Evolutionary conservation across 2,797 vertebrate species (phyloP).

Genomic region (Peromyscus aztecus): DNA sequence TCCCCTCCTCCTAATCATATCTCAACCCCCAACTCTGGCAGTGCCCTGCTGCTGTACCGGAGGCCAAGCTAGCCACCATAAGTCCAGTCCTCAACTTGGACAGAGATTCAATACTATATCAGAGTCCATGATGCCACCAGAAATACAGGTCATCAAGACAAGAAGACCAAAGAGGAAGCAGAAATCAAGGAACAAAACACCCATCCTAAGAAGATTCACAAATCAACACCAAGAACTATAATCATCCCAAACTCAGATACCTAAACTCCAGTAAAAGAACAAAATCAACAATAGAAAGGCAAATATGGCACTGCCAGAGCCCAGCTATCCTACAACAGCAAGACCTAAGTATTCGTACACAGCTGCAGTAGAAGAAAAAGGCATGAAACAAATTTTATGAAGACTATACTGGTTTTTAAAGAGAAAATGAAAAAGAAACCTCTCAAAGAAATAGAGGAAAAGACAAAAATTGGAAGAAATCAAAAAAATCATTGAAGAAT

Average conservation of each 20-base stretch:
- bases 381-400: neutral
- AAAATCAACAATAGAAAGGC: neutral
- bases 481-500: no score
- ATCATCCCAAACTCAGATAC: neutral
- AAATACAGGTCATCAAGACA: no score
- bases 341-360: neutral
- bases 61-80: neutral
- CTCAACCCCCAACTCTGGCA: neutral
- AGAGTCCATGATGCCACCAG: no score
- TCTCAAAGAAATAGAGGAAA: no score
- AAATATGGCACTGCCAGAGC: neutral
- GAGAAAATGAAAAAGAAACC: no score
- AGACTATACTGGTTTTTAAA: no score
- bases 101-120: neutral
- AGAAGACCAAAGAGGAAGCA: no score
- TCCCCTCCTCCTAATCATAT: neutral
- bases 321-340: neutral
- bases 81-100: neutral
- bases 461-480: no score
- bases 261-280: neutral
- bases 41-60: neutral
- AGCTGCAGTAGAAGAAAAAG: neutral
- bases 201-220: no score
- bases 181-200: no score
- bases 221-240: no score